These are phyloP conservation scores for Pyrocoelia pectoralis DNA, from an alignment of 2,888 invertebrate genomes.

Conservation along the genomic window DNA sequence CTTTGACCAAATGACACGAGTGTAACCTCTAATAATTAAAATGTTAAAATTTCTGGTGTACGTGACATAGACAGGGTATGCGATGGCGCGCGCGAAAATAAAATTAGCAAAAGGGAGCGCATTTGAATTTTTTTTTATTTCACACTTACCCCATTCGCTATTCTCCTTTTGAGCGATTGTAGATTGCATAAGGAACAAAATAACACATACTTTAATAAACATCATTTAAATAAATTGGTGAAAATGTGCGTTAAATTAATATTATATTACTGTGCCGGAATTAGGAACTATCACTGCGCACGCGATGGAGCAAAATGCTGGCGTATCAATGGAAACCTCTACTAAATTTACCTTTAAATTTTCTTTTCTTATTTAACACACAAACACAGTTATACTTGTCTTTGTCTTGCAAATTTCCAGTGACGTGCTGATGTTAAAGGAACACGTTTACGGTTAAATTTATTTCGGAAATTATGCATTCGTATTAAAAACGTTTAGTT, in stretches of 20 bases:
- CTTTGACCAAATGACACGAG: neutral
- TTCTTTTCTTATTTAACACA: slow-evolving; percentile 19
- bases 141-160: slow-evolving; percentile 54
- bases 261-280: slow-evolving; percentile 24
- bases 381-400: neutral
- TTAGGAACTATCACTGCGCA: slow-evolving; percentile 40
- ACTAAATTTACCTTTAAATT: slow-evolving; percentile 32
- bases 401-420: slow-evolving; percentile 14
- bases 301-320: slow-evolving; percentile 44
- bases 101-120: slow-evolving; percentile 34
- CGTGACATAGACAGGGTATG: slow-evolving; percentile 41
- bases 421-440: slow-evolving; percentile 15
- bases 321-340: slow-evolving; percentile 27
- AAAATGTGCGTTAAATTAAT: slow-evolving; percentile 27
- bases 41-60: slow-evolving; percentile 37
- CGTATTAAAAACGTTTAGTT: no score
- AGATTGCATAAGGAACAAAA: slow-evolving; percentile 43
- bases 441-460: neutral
- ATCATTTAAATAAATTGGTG: slow-evolving; percentile 38
- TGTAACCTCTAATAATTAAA: slow-evolving; percentile 15
- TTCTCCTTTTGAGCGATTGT: slow-evolving; percentile 38
- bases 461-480: neutral
- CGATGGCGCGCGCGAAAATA: slow-evolving; percentile 50
- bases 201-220: slow-evolving; percentile 49
- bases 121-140: slow-evolving; percentile 32